Evolutionary conservation across 2,888 invertebrate species (phyloP).

Genomic region (Metacarcinus magister): DNA sequence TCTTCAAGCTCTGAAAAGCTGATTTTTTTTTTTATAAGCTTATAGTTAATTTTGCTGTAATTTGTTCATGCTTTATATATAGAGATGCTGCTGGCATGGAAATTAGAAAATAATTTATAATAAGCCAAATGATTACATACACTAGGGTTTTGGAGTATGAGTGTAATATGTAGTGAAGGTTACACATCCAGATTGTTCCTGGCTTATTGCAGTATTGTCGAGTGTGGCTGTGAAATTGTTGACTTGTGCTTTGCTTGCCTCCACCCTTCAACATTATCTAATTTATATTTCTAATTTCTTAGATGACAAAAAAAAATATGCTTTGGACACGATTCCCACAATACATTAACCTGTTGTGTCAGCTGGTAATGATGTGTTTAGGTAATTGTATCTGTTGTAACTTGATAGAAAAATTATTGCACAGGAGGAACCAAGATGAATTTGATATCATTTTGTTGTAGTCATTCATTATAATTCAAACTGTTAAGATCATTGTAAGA

Average conservation of each 20-base stretch:
- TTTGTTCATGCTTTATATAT: background rate
- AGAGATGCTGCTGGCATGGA: background rate
- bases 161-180: background rate
- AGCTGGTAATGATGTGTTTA: background rate
- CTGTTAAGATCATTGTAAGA: background rate
- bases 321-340: background rate
- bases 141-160: background rate
- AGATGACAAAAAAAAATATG: background rate
- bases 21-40: background rate
- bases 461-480: background rate
- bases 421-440: background rate
- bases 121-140: background rate
- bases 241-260: background rate
- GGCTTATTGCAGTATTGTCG: constrained; percentile 12
- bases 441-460: background rate
- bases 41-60: background rate
- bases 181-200: background rate
- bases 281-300: background rate
- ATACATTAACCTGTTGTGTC: background rate
- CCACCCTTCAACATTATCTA: background rate
- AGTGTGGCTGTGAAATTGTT: constrained; percentile 23
- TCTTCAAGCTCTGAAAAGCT: background rate
- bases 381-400: background rate
- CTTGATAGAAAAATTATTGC: background rate
- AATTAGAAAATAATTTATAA: background rate